These are phyloP conservation scores for Clinocottus analis DNA, from an alignment of 2,113 vertebrate species.

Conservation along the genomic window DNA sequence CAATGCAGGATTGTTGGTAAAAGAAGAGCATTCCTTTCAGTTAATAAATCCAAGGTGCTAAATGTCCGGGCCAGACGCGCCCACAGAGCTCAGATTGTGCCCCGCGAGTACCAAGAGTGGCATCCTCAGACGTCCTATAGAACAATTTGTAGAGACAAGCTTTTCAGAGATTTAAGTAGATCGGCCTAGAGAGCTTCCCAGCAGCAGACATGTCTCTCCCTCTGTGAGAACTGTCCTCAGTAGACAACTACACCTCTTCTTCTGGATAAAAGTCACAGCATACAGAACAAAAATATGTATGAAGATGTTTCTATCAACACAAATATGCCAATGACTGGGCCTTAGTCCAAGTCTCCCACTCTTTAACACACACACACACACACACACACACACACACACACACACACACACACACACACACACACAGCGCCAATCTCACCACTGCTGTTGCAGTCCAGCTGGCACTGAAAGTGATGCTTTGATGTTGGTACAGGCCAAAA, in stretches of 20 bases:
- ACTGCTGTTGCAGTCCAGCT: conserved; percentile 65
- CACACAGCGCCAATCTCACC: conserved; percentile 16
- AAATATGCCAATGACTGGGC: conserved; percentile 52
- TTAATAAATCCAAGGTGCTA: conserved; percentile 29
- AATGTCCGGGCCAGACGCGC: conserved; percentile 24
- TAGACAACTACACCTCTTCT: conserved; percentile 8
- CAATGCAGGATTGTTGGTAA: not conserved
- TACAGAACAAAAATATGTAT: conserved; percentile 46
- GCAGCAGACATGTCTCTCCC: conserved; percentile 20
- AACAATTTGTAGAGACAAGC: conserved; percentile 22
- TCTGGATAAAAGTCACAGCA: conserved; percentile 27
- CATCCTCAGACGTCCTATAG: conserved; percentile 30
- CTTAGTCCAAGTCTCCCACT: conserved; percentile 47
- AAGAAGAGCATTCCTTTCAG: conserved; percentile 17
- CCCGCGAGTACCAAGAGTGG: conserved; percentile 43
- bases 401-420: conserved; percentile 22
- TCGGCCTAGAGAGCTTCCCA: not conserved
- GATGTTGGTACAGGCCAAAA: conserved; percentile 65
- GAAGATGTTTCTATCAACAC: conserved; percentile 61
- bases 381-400: conserved; percentile 19
- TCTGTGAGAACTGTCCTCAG: conserved; percentile 16
- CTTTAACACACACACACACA: conserved; percentile 16
- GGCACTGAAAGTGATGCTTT: conserved; percentile 66
- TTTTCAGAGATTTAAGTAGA: not conserved
- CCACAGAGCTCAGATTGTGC: conserved; percentile 36